Percentiles rank a stretch among this genome's conserved stretches.
Conservation (phyloP, 2,113 vertebrate species). For the Piaya cayana region DNA sequence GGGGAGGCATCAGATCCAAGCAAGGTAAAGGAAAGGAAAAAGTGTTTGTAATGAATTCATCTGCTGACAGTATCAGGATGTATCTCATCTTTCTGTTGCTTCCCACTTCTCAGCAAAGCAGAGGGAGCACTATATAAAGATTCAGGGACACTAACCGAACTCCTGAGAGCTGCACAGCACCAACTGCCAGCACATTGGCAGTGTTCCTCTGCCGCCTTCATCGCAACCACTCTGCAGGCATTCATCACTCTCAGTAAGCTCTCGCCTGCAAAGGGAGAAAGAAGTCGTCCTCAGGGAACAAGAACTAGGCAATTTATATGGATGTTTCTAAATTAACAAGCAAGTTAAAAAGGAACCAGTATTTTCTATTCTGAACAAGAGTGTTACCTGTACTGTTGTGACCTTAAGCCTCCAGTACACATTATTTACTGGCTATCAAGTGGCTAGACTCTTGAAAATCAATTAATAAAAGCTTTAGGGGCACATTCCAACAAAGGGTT, state of each 20-base stretch:
- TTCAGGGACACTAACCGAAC: neutral
- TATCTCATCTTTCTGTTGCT: neutral
- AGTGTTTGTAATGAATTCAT: neutral
- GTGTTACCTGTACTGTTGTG: accelerated
- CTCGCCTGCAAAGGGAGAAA: neutral
- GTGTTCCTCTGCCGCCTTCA: neutral
- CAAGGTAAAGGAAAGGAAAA: neutral
- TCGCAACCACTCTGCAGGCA: accelerated
- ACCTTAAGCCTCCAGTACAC: neutral
- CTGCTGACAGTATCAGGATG: neutral
- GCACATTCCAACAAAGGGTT: neutral
- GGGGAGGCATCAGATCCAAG: neutral
- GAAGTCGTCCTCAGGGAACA: neutral
- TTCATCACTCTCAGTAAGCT: neutral
- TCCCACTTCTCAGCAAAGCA: neutral
- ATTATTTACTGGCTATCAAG: neutral
- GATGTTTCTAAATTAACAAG: neutral
- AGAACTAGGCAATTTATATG: neutral
- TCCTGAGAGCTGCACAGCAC: neutral
- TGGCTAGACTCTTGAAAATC: neutral
- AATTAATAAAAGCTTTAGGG: neutral
- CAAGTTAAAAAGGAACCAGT: neutral
- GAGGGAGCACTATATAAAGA: conserved; percentile 21
- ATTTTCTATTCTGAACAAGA: neutral
- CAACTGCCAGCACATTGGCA: neutral